Evolutionary conservation across 2,113 vertebrate species (phyloP), one percentile per base, ranked within the genome.

Genomic region (Macquaria ambigua): DNA sequence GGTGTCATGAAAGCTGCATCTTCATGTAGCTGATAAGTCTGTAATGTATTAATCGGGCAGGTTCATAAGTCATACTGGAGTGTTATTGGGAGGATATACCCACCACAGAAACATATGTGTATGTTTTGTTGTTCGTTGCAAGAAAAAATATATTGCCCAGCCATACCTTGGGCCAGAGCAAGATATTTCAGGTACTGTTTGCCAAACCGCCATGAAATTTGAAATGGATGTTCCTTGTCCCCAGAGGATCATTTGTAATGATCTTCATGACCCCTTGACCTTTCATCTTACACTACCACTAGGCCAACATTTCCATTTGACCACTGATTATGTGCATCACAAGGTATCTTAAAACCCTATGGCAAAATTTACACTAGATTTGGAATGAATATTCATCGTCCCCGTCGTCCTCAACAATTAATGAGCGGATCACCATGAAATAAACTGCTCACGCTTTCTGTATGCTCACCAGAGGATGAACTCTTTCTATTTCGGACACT

Each of bases 1-100:
- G 28, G 37, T 31, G 28, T 77, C 20, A 74, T 28, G 50, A 56
- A 72, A 62, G 68, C 74, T 52, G 14, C 16, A 16, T 79, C 39
- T 67, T 39, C 52, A 55, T 58, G 58, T 55, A 31, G 39, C n/a
- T 48, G 25, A 55, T 55, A 61, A 46, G 46, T n/a, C 55, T 25
- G 18, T 41, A 53, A 76, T n/a, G 43, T 43, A 71, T 55, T 55
- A 20, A n/a, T 25, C 25, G 71, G 46, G 52, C 50, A 56, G 58
- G 20, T 21, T 34, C 12, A 52, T 37, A 15, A 34, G n/a, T 28
- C 23, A 62, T 23, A 25, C 48, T 41, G 31, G 25, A 28, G 8
- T 21, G 25, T 31, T 31, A 31, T 31, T 39, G 48, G 15, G n/a
- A 64, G 9, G 15, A 37, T 64, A 46, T 53, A 31, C 15, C 8